Conservation (phyloP, 1,140 invertebrate species). For the Stenopsyche tienmushanensis region DNA sequence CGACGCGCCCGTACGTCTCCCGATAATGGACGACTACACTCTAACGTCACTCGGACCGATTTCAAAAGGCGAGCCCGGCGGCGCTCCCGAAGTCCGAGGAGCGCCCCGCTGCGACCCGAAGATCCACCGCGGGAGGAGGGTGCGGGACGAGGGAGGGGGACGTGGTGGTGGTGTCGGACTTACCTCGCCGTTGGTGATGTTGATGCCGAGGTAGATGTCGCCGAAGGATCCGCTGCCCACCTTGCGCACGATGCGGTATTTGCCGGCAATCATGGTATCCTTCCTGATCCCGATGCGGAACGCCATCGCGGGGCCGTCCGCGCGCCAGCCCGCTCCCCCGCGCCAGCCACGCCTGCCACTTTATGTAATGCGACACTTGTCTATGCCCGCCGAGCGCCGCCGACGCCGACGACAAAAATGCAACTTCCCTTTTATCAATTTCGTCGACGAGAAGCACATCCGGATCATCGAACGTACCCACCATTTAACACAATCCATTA, state of each 20-base stretch:
- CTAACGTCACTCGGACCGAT: too few species aligned
- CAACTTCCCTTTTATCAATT: too few species aligned
- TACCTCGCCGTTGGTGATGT: constrained; percentile 94
- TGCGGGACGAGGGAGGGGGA: background rate
- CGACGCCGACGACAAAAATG: too few species aligned
- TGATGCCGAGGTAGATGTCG: constrained; percentile 97
- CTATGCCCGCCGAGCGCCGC: too few species aligned
- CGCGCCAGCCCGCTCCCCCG: background rate
- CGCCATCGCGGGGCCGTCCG: constrained; percentile 26
- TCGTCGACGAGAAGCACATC: too few species aligned
- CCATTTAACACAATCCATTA: too few species aligned
- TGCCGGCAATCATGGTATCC: constrained; percentile 83
- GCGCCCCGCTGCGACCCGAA: too few species aligned
- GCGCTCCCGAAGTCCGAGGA: too few species aligned
- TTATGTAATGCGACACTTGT: background rate
- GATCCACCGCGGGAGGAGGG: background rate
- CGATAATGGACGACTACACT: too few species aligned
- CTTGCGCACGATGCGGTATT: constrained; percentile 94
- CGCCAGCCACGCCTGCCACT: background rate
- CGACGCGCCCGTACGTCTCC: too few species aligned
- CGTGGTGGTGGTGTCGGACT: constrained; percentile 40
- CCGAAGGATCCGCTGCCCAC: constrained; percentile 98
- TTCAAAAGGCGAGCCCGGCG: too few species aligned
- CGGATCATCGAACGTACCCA: too few species aligned
- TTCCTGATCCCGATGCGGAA: constrained; percentile 33